Percentiles rank a stretch among this genome's conserved stretches.
These are phyloP conservation scores for Alethe diademata DNA, from an alignment of 2,113 vertebrate species.

Conservation along the genomic window DNA sequence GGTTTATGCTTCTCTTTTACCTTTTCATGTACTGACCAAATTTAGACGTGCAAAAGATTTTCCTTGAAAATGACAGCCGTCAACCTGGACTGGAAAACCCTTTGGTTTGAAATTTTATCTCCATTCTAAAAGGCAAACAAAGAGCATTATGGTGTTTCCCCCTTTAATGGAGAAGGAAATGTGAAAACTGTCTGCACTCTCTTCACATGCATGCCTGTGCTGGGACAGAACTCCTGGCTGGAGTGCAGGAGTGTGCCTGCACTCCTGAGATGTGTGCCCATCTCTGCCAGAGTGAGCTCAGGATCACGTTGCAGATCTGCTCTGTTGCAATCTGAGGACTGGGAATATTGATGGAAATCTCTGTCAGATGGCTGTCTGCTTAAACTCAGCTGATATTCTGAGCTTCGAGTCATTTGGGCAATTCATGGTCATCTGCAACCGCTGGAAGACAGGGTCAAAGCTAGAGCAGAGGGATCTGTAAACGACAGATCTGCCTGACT, in stretches of 20 bases:
- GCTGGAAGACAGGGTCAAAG: not conserved
- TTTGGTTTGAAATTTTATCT: not conserved
- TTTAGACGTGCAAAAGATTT: not conserved
- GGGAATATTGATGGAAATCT: constrained; percentile 55
- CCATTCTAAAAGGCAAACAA: not conserved
- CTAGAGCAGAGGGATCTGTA: not conserved
- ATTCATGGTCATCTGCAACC: not conserved
- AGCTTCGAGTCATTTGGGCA: constrained; percentile 25
- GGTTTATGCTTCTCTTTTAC: not conserved
- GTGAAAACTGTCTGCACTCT: not conserved
- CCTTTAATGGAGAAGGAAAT: not conserved
- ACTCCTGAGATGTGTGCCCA: not conserved
- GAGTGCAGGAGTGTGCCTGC: not conserved
- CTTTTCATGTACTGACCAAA: not conserved
- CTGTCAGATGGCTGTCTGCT: constrained; percentile 24
- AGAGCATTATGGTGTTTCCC: not conserved
- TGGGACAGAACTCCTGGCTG: not conserved
- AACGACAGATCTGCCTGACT: not conserved
- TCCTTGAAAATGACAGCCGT: not conserved
- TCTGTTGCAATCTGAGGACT: not conserved
- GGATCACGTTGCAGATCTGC: not conserved
- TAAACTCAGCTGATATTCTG: constrained; percentile 44
- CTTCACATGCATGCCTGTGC: not conserved
- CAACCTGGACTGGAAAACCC: not conserved
- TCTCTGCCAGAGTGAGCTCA: not conserved